phyloP scores from a whole-genome alignment of 2,797 vertebrate species.

The Neosilurus mollespiculum region DNA sequence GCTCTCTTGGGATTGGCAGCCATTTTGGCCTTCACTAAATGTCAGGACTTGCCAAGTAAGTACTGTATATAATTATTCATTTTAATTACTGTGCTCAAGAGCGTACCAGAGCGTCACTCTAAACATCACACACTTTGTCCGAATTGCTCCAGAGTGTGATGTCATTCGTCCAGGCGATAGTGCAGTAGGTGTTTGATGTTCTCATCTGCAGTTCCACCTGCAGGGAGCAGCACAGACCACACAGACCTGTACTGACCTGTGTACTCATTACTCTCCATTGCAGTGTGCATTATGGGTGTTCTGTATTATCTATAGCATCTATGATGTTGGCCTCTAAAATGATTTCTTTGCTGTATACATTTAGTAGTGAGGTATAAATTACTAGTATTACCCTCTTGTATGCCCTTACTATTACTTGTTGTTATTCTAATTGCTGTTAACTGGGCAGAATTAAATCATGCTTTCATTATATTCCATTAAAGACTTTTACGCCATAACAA shows the following conservation, averaged over 20 bases:
- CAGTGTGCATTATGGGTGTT: too few species aligned
- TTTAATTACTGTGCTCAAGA: too few species aligned
- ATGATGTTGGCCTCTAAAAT: not conserved
- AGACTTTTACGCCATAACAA: not conserved
- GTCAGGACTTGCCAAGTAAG: conserved; percentile 75
- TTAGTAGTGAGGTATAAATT: not conserved
- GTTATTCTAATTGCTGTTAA: not conserved
- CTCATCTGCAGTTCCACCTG: conserved; percentile 46
- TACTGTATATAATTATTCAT: conserved; percentile 32
- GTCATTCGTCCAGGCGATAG: not conserved
- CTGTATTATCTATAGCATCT: not conserved
- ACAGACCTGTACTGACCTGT: not conserved
- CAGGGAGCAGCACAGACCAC: conserved; percentile 58
- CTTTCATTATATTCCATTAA: not conserved
- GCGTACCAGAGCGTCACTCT: not conserved
- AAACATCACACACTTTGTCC: not conserved
- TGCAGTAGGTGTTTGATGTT: conserved; percentile 12
- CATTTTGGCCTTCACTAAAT: conserved; percentile 60
- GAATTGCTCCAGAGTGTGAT: not conserved
- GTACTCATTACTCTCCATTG: too few species aligned
- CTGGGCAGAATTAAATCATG: not conserved
- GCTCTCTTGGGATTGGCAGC: conserved; percentile 60
- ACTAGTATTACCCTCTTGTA: not conserved
- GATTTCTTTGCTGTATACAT: not conserved
- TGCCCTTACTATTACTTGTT: not conserved